These are phyloP conservation scores for Carduelis carduelis DNA, from an alignment of 2,797 vertebrate genomes.

Conservation along the genomic window DNA sequence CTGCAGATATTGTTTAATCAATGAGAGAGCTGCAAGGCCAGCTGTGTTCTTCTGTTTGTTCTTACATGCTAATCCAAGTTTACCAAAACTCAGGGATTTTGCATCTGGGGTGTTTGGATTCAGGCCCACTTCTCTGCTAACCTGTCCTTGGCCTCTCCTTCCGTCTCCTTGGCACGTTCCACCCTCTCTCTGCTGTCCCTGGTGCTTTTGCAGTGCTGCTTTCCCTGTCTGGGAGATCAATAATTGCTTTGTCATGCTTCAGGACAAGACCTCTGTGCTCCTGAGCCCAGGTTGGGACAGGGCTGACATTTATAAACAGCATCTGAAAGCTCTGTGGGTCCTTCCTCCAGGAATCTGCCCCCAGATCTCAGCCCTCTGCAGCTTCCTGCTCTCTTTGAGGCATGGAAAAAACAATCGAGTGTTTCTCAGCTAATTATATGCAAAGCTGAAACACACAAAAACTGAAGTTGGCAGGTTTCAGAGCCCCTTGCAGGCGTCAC, in stretches of 20 bases:
- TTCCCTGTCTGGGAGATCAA: not conserved
- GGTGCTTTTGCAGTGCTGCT: not conserved
- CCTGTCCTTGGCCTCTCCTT: slow-evolving; percentile 65
- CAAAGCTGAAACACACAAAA: not conserved
- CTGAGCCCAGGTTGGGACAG: not conserved
- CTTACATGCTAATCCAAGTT: slow-evolving; percentile 69
- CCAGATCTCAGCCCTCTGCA: not conserved
- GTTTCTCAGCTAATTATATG: not conserved
- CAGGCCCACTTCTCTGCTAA: slow-evolving; percentile 18
- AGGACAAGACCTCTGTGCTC: not conserved
- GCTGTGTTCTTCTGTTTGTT: slow-evolving; percentile 65
- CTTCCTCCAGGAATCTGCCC: not conserved
- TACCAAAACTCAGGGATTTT: slow-evolving; percentile 60
- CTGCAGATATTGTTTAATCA: slow-evolving; percentile 60
- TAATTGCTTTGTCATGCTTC: slow-evolving; percentile 43
- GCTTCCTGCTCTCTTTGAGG: not conserved
- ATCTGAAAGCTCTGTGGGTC: not conserved
- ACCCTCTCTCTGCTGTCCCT: not conserved
- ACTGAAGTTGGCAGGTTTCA: not conserved
- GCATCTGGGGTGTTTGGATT: slow-evolving; percentile 55
- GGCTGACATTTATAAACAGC: not conserved
- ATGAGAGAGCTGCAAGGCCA: slow-evolving; percentile 42
- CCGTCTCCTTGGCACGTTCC: not conserved
- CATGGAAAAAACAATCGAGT: not conserved
- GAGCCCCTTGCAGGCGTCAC: fast-evolving